phyloP scores from a whole-genome alignment of 2,888 invertebrate species.

The Athalia circularis region DNA sequence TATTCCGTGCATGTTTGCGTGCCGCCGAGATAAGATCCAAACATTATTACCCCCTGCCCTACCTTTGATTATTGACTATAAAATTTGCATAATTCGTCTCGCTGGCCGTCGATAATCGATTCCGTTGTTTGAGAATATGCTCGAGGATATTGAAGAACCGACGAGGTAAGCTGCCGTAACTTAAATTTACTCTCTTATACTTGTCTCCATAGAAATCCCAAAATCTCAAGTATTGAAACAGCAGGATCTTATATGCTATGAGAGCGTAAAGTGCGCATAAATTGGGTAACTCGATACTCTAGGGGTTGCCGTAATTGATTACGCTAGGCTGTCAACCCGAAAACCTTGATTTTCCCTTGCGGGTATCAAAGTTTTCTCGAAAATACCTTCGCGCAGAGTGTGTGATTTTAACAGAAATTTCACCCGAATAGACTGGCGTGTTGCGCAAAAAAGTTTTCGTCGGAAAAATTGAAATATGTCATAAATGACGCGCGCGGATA shows the following conservation, averaged over 20 bases:
- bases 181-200: too few relatives aligned
- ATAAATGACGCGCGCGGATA: too few relatives aligned
- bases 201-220: too few relatives aligned
- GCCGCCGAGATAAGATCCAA: conserved; percentile 11
- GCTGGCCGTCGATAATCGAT: conserved; percentile 11
- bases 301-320: conserved; percentile 28
- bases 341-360: conserved; percentile 34
- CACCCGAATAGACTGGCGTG: too few relatives aligned
- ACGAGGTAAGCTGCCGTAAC: too few relatives aligned
- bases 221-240: background rate
- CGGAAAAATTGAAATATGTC: too few relatives aligned
- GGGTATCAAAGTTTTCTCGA: conserved; percentile 16
- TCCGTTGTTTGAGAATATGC: conserved; percentile 1
- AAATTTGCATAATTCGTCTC: conserved; percentile 62
- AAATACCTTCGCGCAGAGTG: background rate
- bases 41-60: conserved; percentile 28
- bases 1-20: conserved; percentile 55
- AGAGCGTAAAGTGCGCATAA: background rate
- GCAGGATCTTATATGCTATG: background rate
- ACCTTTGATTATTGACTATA: conserved; percentile 63
- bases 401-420: too few relatives aligned
- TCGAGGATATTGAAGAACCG: background rate
- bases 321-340: conserved; percentile 27
- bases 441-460: too few relatives aligned
- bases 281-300: conserved; percentile 19